phyloP scores from a whole-genome alignment of 2,113 vertebrate genomes.

The Psilopogon haemacephalus region DNA sequence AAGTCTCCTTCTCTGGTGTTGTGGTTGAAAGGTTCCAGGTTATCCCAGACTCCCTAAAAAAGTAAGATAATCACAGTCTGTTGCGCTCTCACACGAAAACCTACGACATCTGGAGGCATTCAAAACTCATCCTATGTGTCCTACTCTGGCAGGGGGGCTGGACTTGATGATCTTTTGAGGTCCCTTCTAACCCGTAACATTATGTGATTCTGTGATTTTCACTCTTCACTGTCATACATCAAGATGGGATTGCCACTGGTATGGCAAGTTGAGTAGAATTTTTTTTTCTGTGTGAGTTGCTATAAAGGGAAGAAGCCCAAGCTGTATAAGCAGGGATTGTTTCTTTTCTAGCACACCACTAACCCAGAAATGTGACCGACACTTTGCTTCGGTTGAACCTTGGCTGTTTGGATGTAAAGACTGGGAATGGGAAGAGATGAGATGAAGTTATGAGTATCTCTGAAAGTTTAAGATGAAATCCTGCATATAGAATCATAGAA shows the following conservation, averaged over 20 bases:
- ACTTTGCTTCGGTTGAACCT: neutral
- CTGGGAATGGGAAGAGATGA: neutral
- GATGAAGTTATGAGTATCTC: neutral
- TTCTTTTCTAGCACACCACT: neutral
- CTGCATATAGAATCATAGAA: no score
- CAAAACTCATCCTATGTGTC: no score
- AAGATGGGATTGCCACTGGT: neutral
- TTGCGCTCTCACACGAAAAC: no score
- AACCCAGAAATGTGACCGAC: neutral
- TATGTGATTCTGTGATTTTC: neutral
- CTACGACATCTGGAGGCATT: no score
- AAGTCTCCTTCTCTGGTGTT: no score
- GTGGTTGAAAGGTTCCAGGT: no score
- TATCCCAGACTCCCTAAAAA: no score
- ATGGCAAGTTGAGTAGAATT: neutral
- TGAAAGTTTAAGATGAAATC: neutral
- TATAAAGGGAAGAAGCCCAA: neutral
- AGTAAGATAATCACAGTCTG: no score
- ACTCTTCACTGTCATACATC: neutral
- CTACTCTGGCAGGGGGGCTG: no score
- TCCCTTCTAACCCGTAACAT: no score
- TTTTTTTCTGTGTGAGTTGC: neutral
- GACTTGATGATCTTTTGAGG: no score
- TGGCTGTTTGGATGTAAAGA: neutral
- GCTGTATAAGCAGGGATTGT: neutral